Conservation (phyloP, 1,140 invertebrate species). For the Planococcus citri region DNA sequence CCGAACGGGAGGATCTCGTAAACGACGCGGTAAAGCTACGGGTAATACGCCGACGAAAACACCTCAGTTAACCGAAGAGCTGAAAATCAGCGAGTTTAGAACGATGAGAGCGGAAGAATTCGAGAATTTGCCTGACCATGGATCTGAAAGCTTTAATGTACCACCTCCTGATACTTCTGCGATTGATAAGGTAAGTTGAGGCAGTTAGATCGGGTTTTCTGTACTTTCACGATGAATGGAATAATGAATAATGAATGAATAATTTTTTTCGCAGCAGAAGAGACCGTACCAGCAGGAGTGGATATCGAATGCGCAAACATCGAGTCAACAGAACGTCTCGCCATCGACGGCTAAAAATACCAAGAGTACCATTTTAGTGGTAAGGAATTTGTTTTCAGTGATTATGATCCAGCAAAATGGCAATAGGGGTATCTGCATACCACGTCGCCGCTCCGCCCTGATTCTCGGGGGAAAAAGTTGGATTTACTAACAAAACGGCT, state of each 20-base stretch:
- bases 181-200: neutral
- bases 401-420: too few relatives aligned
- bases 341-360: neutral
- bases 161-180: neutral
- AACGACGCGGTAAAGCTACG: neutral
- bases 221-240: too few relatives aligned
- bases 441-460: too few relatives aligned
- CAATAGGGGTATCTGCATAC: too few relatives aligned
- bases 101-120: neutral
- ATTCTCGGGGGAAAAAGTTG: too few relatives aligned
- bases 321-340: neutral
- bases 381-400: neutral
- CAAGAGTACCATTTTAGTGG: neutral
- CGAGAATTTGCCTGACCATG: neutral
- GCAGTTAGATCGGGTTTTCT: too few relatives aligned
- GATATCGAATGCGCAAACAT: neutral
- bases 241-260: neutral
- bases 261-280: neutral
- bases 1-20: constrained; percentile 3
- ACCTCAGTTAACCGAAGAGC: neutral
- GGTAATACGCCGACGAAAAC: too few relatives aligned
- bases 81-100: neutral
- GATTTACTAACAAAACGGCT: too few relatives aligned
- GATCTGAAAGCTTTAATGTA: neutral
- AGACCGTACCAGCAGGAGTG: neutral